Evolutionary conservation across 2,888 invertebrate genomes (phyloP), one percentile per base, ranked within the genome.

Genomic region (Alentia gelatinosa): DNA sequence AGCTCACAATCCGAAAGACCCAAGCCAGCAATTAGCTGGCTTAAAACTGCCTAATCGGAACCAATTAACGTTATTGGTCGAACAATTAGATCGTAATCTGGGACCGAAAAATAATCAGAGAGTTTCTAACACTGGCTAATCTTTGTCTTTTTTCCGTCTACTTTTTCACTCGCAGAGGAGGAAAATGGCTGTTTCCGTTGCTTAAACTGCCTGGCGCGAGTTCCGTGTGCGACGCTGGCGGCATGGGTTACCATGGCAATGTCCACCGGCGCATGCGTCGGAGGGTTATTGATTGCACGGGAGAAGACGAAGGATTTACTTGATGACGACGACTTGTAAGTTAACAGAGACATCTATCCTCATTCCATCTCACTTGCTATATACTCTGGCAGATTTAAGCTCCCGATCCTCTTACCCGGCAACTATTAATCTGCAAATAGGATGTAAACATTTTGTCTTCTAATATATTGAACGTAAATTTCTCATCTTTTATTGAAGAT

Each of bases 171-270:
- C 56, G 23, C 90, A 90, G 90, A 90, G 35, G 90, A 90, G 50
- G 90, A 90, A 50, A 90, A 86, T 35, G 79, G 90, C n/a, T 84
- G 86, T 68, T 47, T 68, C 33, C 91, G 91, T 1, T 91, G 91
- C 40, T 47, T 83, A 12, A 40, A 75, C 83, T 91, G 91, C 89
- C 56, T 91, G 89, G 83, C 89, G 23, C 26, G 83, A 7, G 91
- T 91, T 35, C 91, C 91, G n/a, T 68, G 89, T 35, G 84, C 91
- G 39, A 84, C 91, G 26, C 56, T 91, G 86, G 63, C 89, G 15
- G 79, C 79, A 7, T 91, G 91, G 91, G 89, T 91, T 26, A 74
- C 89, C 68, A 79, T 91, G 89, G 63, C 75, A 75, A 47, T 91
- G 83, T 68, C 83, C 89, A 89, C 89, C 15, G 39, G 86, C 63